Evolutionary conservation across 1,140 invertebrate genomes (phyloP).

Genomic region (Notospermus geniculatus): DNA sequence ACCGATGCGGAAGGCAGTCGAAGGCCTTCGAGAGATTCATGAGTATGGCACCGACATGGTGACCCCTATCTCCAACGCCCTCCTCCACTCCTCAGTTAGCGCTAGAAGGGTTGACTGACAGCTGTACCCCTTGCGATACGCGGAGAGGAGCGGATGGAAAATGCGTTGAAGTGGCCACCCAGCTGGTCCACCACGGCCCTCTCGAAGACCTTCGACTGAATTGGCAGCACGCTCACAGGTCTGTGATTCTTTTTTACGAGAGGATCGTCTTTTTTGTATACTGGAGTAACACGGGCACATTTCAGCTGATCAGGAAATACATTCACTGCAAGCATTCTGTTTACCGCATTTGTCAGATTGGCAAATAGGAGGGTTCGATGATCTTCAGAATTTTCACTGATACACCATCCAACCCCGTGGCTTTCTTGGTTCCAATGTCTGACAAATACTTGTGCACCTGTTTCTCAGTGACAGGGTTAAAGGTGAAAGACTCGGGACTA

Average conservation of each 20-base stretch:
- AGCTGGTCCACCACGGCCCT: not conserved
- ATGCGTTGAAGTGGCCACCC: not conserved
- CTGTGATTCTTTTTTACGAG: constrained; percentile 8
- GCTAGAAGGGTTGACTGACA: constrained; percentile 8
- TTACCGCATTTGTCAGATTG: not conserved
- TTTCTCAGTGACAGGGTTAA: too few relatives aligned
- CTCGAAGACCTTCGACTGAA: constrained; percentile 5
- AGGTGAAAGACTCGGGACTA: too few relatives aligned
- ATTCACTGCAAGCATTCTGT: not conserved
- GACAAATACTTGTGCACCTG: too few relatives aligned
- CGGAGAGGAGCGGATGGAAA: not conserved
- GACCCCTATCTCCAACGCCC: too few relatives aligned
- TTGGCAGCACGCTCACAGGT: constrained; percentile 7
- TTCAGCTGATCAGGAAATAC: not conserved
- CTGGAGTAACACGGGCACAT: constrained; percentile 4
- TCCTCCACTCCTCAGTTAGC: constrained; percentile 9
- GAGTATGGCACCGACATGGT: too few relatives aligned
- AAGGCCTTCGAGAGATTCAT: too few relatives aligned
- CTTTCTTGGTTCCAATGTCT: too few relatives aligned
- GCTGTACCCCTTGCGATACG: constrained; percentile 8
- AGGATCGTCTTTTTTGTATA: constrained; percentile 10
- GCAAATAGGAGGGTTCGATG: not conserved
- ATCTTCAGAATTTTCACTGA: constrained; percentile 8
- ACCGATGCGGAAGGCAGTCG: too few relatives aligned
- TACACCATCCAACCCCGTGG: not conserved